Evolutionary conservation across 2,113 vertebrate species (phyloP), one percentile per base, ranked within the genome.

Genomic region (Motacilla tschutschensis): DNA sequence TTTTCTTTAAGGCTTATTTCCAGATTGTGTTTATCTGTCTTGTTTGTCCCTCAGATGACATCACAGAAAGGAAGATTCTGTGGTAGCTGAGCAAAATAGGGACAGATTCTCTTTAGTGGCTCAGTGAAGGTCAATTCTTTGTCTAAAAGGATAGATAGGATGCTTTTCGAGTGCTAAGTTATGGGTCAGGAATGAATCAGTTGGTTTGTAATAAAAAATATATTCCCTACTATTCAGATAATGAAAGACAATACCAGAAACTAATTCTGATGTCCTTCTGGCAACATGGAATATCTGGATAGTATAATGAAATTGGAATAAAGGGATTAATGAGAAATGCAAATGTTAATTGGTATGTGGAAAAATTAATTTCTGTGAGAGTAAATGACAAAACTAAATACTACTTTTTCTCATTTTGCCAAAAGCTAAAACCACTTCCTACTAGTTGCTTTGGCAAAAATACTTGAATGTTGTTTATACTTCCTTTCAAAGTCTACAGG

Each of bases 241-340:
- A 54, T 60, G 43, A 58, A 77, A 66, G 18, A 38, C 9, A 70
- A 46, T 38, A 58, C 35, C 31, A 51, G 38, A 73, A 65, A 29
- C 36, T 70, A 66, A 43, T 89, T 84, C 40, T 71, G 29, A 62
- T 87, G 17, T 81, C 62, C 62, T 89, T 85, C 73, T 82, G 54
- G 22, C 50, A 77, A 24, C 19, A 28, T 44, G 40, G 47, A 71
- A 65, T 16, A 28, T 60, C 25, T 87, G 67, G 38, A 40, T 60
- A 57, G 25, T 82, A 28, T 79, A 82, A 82, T 79, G 72, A 75
- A 87, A 55, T 78, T 59, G 26, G 38, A 89, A 76, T 72, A 72
- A 73, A 87, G 12, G 10, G 50, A 72, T 89, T 79, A 82, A 82
- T 93, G 54, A 69, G 57, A 89, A 83, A 85, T 53, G 33, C 41